phyloP scores from a whole-genome alignment of 1,140 invertebrate species.

The Cyclina sinensis region DNA sequence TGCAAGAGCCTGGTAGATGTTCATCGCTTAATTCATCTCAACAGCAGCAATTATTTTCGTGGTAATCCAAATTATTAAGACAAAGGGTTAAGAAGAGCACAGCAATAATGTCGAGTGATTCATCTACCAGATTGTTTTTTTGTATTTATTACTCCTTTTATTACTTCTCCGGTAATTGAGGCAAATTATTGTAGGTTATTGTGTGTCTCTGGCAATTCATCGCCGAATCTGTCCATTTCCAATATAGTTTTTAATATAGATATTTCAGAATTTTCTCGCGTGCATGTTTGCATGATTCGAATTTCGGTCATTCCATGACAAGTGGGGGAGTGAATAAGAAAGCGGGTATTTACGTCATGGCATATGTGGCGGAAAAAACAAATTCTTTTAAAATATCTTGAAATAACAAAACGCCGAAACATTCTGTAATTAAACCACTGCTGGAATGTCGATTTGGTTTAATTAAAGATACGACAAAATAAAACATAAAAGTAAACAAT shows the following conservation, averaged over 20 bases:
- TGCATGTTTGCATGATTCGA: slow-evolving; percentile 3
- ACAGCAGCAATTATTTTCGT: not conserved
- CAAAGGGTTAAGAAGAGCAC: slow-evolving; percentile 17
- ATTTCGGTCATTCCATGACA: slow-evolving; percentile 21
- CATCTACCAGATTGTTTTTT: slow-evolving; percentile 17
- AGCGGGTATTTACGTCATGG: too few relatives aligned
- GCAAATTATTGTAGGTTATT: slow-evolving; percentile 13
- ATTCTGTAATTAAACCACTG: too few relatives aligned
- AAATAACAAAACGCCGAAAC: too few relatives aligned
- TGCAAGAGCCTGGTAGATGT: too few relatives aligned
- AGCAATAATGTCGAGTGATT: not conserved
- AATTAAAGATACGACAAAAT: too few relatives aligned
- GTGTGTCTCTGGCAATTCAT: not conserved
- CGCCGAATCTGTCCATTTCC: not conserved
- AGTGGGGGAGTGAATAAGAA: not conserved
- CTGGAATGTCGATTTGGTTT: too few relatives aligned
- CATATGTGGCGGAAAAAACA: too few relatives aligned
- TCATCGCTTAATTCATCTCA: slow-evolving; percentile 1
- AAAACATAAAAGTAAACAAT: too few relatives aligned
- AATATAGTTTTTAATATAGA: slow-evolving; percentile 1
- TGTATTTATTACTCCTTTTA: slow-evolving; percentile 17
- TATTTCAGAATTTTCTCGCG: not conserved
- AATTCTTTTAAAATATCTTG: too few relatives aligned
- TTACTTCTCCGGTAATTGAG: slow-evolving; percentile 5
- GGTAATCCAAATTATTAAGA: not conserved